A percentile compares a stretch with the other conserved stretches of the same genome.
These are phyloP conservation scores for Brachionus plicatilis DNA, from an alignment of 1,140 invertebrate genomes.

Conservation along the genomic window DNA sequence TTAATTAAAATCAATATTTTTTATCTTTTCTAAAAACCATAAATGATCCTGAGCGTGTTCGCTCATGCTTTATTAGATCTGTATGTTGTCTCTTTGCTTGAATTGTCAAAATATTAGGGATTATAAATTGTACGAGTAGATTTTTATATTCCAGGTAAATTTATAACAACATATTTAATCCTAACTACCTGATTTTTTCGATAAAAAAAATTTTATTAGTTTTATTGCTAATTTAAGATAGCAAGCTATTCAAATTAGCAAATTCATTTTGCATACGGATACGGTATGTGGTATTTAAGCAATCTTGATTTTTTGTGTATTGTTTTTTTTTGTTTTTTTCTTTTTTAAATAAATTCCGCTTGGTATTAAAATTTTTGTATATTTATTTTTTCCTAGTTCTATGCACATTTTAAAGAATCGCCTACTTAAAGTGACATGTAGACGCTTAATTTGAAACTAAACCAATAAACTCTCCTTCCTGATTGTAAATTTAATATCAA, in stretches of 20 bases:
- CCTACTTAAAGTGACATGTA: slow-evolving; percentile 1
- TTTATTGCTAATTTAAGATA: background rate
- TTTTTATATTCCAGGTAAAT: background rate
- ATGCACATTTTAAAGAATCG: background rate
- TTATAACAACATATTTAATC: background rate
- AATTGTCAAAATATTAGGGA: background rate
- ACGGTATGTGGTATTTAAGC: background rate
- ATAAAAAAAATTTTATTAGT: background rate
- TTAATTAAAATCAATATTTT: background rate
- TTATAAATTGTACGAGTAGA: background rate
- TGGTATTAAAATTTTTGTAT: background rate
- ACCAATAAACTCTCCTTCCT: background rate
- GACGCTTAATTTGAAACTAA: background rate
- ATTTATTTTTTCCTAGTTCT: background rate
- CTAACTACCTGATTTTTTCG: slow-evolving; percentile 12
- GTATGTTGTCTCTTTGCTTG: background rate
- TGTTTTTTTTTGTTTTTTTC: background rate
- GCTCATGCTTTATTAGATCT: background rate
- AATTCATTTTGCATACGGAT: background rate
- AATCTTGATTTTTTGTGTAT: background rate
- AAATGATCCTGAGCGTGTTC: background rate
- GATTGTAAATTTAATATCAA: background rate
- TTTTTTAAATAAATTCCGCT: background rate
- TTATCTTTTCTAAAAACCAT: background rate
- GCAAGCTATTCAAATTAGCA: background rate